Evolutionary conservation across 1,140 invertebrate species (phyloP), one percentile per base, ranked within the genome.

Genomic region (Pentalonia nigronervosa): DNA sequence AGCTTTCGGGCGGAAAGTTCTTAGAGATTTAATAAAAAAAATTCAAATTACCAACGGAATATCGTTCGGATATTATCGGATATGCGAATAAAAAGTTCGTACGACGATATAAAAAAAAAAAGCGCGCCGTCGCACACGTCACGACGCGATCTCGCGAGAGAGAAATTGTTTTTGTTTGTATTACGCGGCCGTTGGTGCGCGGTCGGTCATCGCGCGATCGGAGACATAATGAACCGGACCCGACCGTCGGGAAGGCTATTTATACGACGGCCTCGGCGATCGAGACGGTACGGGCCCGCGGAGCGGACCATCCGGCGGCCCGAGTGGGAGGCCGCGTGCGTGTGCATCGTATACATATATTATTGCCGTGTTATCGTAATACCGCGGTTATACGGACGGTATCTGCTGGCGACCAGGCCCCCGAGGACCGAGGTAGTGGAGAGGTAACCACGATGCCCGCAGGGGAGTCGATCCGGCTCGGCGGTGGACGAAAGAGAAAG

Each of bases 151-250:
- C 30, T 76, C n/a, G n/a, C 76, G 34, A 3, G 76, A 9, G 76
- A 76, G 30, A 76, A 17, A 76, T 76, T 36, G 34, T 83, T 86
- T 20, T 47, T 47, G 41, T 41, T 41, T 41, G 41, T 45, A 47
- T 36, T 47, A 36, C 20, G 34, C 76, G 53, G 30, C 56, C 53
- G 53, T 67, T 41, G 50, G 88, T 25, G 53, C 53, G 88, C 76
- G 45, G 91, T 50, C 48, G 81, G 91, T 50, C 91, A 93, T 93
- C 48, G 91, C 48, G 50, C 50, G 91, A 50, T 67, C 81, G 23
- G 53, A 86, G 48, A 93, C 91, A 36, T 86, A 93, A 93, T 93
- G 81, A 93, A 86, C 91, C 81, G 91, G 81, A 84, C 91, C 47
- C 47, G n/a, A 45, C 91, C 25, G 48, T 25, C 91, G 48, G 34